Evolutionary conservation across 2,888 invertebrate species (phyloP).

Genomic region (Balanococcus diminutus): DNA sequence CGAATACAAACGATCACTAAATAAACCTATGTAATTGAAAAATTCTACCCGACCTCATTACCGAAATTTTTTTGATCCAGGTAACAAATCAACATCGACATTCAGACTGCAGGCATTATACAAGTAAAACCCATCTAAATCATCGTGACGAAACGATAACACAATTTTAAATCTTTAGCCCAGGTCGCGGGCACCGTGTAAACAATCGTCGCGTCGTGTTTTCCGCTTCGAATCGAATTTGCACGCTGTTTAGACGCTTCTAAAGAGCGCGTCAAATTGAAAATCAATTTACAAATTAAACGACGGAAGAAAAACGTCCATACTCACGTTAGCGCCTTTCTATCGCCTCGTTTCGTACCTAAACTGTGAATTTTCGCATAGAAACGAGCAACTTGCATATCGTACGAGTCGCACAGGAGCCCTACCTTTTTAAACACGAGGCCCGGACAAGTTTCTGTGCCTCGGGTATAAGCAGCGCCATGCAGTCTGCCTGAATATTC

Average conservation of each 20-base stretch:
- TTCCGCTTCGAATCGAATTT: neutral
- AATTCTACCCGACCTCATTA: too few relatives aligned
- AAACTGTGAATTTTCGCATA: slow-evolving; percentile 27
- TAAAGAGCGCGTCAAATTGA: neutral
- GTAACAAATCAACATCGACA: too few relatives aligned
- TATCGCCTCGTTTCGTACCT: neutral
- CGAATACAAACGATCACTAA: too few relatives aligned
- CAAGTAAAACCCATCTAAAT: too few relatives aligned
- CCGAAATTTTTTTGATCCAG: too few relatives aligned
- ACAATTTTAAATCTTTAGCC: neutral
- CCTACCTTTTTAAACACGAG: slow-evolving; percentile 26
- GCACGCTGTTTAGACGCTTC: neutral
- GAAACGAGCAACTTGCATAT: slow-evolving; percentile 33
- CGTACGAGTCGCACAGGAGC: slow-evolving; percentile 21
- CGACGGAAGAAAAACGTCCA: neutral
- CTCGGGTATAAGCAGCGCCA: slow-evolving; percentile 44
- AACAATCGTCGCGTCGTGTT: neutral
- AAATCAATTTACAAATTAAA: neutral
- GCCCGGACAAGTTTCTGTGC: slow-evolving; percentile 43
- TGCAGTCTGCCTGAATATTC: slow-evolving; percentile 46
- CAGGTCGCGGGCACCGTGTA: neutral
- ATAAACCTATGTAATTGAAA: too few relatives aligned
- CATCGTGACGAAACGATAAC: too few relatives aligned
- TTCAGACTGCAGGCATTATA: too few relatives aligned
- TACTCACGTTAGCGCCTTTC: neutral